Percentiles rank a stretch among this genome's conserved stretches.
phyloP scores from a whole-genome alignment of 2,113 vertebrate species.

The Mesembrinibis cayennensis region DNA sequence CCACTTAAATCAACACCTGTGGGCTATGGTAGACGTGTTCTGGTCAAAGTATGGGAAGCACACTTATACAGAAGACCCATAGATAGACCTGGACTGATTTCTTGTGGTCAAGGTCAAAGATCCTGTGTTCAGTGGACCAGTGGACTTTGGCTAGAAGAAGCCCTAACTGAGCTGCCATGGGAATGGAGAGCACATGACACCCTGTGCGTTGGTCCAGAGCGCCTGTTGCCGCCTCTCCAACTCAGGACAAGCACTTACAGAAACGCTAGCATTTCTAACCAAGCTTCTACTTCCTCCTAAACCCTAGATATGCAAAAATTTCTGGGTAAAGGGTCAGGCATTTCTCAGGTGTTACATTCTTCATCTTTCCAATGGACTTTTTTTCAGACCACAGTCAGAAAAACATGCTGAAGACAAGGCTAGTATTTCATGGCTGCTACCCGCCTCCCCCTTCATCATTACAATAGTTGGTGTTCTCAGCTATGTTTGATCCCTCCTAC shows the following conservation, averaged over 20 bases:
- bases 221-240: background rate
- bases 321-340: background rate
- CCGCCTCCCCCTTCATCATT: background rate
- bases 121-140: background rate
- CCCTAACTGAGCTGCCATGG: background rate
- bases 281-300: background rate
- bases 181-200: background rate
- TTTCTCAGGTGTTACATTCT: background rate
- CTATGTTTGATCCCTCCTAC: background rate
- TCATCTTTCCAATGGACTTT: background rate
- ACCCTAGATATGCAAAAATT: background rate
- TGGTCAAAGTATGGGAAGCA: background rate
- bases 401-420: background rate
- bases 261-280: background rate
- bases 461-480: background rate
- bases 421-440: background rate
- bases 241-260: background rate
- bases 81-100: background rate
- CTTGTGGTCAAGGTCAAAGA: background rate
- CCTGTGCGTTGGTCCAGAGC: background rate
- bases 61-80: background rate
- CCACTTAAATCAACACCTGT: no score
- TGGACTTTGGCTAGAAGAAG: background rate
- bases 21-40: accelerated
- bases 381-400: background rate